Evolutionary conservation across 2,113 vertebrate species (phyloP).

Genomic region (Tychaedon coryphoeus): DNA sequence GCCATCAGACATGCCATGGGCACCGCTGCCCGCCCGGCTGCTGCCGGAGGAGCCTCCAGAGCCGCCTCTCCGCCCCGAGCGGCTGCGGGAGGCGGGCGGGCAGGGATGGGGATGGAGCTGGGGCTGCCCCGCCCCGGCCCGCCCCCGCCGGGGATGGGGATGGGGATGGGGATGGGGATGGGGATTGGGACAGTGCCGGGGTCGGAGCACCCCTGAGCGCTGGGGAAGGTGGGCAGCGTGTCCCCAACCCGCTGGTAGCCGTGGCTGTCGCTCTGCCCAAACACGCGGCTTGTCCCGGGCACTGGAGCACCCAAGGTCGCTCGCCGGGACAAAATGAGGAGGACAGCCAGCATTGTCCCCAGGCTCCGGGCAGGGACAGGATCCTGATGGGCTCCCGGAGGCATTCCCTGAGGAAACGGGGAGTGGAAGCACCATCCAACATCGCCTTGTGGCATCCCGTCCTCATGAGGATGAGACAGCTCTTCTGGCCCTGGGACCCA

Average conservation of each 20-base stretch:
- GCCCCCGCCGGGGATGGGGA: neutral
- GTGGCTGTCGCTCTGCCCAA: neutral
- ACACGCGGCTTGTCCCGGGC: neutral
- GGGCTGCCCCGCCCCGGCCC: neutral
- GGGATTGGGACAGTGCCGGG: no score
- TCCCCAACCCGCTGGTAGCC: neutral
- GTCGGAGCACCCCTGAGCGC: accelerated
- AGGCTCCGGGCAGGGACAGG: accelerated
- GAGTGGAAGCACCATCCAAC: accelerated
- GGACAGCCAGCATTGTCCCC: accelerated
- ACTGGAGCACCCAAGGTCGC: neutral
- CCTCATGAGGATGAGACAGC: accelerated
- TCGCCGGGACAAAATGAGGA: accelerated
- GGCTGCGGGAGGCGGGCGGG: neutral
- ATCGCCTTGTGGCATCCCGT: accelerated
- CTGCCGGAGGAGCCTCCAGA: neutral
- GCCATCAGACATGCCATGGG: conserved; percentile 81
- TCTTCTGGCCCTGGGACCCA: neutral
- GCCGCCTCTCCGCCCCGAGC: neutral
- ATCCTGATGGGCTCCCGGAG: accelerated
- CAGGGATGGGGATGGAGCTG: neutral
- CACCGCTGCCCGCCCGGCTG: conserved; percentile 21
- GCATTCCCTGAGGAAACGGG: neutral
- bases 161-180: no score
- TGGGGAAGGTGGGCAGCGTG: neutral